Conservation (phyloP, 2,888 invertebrate genomes). For the Biston stratarius region DNA sequence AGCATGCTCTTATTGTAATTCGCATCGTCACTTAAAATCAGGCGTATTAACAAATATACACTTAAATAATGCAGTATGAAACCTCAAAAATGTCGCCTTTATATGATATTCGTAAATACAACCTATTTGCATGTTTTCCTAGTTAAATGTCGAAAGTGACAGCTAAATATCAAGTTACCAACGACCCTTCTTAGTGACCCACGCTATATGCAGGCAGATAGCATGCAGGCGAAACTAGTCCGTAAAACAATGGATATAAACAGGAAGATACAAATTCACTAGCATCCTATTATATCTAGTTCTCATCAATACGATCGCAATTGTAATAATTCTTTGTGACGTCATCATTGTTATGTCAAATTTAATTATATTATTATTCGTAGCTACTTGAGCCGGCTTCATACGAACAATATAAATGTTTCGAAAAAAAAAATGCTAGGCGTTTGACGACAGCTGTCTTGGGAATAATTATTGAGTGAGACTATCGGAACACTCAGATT, state of each 20-base stretch:
- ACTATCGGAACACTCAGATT: too few species aligned
- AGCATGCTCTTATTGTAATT: too few species aligned
- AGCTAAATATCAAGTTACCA: not conserved
- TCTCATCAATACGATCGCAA: not conserved
- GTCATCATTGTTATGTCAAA: not conserved
- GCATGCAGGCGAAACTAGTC: not conserved
- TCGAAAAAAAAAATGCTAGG: too few species aligned
- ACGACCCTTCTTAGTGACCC: not conserved
- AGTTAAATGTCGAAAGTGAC: not conserved
- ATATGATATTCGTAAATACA: not conserved
- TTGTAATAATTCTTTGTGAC: not conserved
- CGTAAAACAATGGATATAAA: not conserved
- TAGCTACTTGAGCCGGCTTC: not conserved
- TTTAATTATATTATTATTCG: not conserved
- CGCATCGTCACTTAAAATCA: too few species aligned
- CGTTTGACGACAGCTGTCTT: too few species aligned
- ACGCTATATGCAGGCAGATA: not conserved
- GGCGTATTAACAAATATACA: too few species aligned
- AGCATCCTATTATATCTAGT: not conserved
- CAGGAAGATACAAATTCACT: slow-evolving; percentile 1
- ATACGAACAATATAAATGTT: too few species aligned
- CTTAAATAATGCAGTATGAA: too few species aligned
- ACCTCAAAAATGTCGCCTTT: too few species aligned
- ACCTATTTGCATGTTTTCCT: not conserved
- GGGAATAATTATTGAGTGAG: too few species aligned